Evolutionary conservation across 2,888 invertebrate genomes (phyloP).

Genomic region (Biston betularia): DNA sequence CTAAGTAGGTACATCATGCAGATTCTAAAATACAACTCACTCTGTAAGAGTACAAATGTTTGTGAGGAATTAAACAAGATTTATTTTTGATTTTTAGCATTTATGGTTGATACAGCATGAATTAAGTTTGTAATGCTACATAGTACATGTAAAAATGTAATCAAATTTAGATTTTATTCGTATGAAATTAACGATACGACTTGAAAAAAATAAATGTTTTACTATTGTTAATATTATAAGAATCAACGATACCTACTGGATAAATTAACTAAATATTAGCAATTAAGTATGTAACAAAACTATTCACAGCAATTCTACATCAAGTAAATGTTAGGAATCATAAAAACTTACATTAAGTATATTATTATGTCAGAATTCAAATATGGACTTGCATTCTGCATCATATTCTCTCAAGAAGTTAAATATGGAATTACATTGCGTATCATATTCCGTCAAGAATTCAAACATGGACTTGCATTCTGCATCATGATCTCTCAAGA

Average conservation of each 20-base stretch:
- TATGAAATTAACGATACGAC: background rate
- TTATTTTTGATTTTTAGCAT: background rate
- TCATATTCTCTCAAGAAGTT: background rate
- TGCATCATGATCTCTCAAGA: background rate
- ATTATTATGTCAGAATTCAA: background rate
- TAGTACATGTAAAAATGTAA: background rate
- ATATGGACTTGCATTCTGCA: background rate
- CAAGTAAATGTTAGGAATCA: too few relatives aligned
- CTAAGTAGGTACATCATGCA: slow-evolving; percentile 3
- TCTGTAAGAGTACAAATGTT: slow-evolving; percentile 12
- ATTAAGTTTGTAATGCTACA: slow-evolving; percentile 4
- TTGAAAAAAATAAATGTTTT: too few relatives aligned
- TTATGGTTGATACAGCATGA: background rate
- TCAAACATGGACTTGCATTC: slow-evolving; percentile 57
- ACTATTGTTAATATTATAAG: too few relatives aligned
- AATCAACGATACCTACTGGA: too few relatives aligned
- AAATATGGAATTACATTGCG: slow-evolving; percentile 56
- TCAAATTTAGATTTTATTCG: slow-evolving; percentile 10
- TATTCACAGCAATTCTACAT: too few relatives aligned
- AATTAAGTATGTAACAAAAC: too few relatives aligned
- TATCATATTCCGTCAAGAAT: background rate
- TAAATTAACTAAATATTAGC: too few relatives aligned
- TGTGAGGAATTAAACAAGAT: slow-evolving; percentile 2
- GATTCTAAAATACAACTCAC: slow-evolving; percentile 1
- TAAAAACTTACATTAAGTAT: too few relatives aligned